Evolutionary conservation across 2,888 invertebrate species (phyloP), one percentile per base, ranked within the genome.

Genomic region (Polylopha cassiicola): DNA sequence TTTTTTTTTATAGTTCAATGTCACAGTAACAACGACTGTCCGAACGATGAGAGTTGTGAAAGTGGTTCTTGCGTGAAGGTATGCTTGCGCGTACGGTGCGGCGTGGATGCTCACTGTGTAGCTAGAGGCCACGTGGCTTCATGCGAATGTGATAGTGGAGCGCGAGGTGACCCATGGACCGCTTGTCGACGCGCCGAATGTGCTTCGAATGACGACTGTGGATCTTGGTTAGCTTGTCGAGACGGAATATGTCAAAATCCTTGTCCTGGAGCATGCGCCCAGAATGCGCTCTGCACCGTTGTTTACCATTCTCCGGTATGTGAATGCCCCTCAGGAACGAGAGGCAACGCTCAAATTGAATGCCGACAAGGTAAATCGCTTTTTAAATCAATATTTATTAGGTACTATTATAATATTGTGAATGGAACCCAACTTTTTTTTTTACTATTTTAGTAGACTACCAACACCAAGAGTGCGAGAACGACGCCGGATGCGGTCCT

Each of bases 401-500:
- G 42, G 9, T 22, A 9, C 14, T 17, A 24, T 29, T 20, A 30
- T 23, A 14, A 31, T 31, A 29, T 20, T 26, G 20, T n/a, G n/a
- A n/a, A n/a, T n/a, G n/a, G n/a, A n/a, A n/a, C n/a, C n/a, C n/a
- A n/a, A 7, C 23, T 24, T 37, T 18, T 29, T 24, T 23, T 26
- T 26, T 7, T 21, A 39, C 14, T 38, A 20, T 14, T 4, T 10
- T 26, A 7, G 10, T 5, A 13, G 3, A 3, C n/a, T n/a, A n/a
- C n/a, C n/a, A n/a, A n/a, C n/a, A n/a, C n/a, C n/a, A n/a, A 8
- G 89, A 92, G 65, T 96, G 95, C 69, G 89, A 88, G 56, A 87
- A 88, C 58, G 95, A 96, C 58, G 92, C 91, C 0, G 95, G 95
- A 53, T 96, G 95, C 64, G 90, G 95, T n/a, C 92, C 93, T 50